Evolutionary conservation across 2,797 vertebrate species (phyloP).

Genomic region (Pipistrellus pygmaeus): DNA sequence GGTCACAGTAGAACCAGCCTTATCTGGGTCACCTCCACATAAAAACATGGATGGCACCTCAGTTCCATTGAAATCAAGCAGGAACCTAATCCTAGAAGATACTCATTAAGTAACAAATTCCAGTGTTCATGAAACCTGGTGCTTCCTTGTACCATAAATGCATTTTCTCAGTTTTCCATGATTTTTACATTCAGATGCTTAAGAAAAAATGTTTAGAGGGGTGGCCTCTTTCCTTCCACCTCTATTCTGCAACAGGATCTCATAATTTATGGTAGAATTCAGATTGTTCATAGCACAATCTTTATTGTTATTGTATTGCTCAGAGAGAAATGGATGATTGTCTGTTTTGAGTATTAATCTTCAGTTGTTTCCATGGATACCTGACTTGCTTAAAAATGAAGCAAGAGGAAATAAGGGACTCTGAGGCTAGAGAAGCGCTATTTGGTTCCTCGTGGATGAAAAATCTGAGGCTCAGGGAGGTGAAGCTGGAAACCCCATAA

Average conservation of each 20-base stretch:
- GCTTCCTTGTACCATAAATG: background rate
- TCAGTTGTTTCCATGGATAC: constrained; percentile 77
- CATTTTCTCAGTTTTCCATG: background rate
- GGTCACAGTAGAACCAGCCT: background rate
- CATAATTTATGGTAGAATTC: constrained; percentile 55
- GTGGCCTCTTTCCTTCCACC: background rate
- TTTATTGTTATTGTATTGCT: constrained; percentile 60
- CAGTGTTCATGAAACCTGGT: background rate
- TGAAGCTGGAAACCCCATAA: background rate
- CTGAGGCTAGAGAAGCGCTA: background rate
- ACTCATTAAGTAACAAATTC: background rate
- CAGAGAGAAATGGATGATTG: constrained; percentile 54
- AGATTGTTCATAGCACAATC: background rate
- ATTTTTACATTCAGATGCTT: background rate
- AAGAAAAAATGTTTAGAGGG: background rate
- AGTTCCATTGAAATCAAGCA: background rate
- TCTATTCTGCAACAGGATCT: background rate
- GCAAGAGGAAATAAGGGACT: background rate
- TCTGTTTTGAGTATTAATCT: constrained; percentile 73
- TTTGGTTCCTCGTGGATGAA: background rate
- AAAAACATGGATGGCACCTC: background rate
- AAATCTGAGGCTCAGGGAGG: background rate
- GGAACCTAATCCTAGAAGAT: background rate
- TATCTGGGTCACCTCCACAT: background rate
- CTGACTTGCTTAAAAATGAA: constrained; percentile 56